Conservation (phyloP, 2,113 vertebrate genomes). For the Prolemur simus region DNA sequence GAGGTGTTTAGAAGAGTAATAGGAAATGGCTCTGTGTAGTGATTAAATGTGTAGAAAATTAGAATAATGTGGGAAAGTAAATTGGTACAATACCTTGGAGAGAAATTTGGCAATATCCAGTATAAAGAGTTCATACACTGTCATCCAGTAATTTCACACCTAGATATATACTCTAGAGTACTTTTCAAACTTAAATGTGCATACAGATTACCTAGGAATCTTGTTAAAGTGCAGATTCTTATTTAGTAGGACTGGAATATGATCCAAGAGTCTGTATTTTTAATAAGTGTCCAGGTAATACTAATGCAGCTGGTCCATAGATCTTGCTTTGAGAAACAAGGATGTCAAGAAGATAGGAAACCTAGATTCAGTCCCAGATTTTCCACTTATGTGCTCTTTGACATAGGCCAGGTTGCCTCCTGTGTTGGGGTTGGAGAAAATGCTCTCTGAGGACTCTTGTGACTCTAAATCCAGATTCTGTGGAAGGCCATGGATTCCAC, state of each 20-base stretch:
- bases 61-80: neutral
- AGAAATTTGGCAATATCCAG: neutral
- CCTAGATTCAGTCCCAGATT: neutral
- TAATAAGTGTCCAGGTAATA: neutral
- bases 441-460: neutral
- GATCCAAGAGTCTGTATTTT: neutral
- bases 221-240: neutral
- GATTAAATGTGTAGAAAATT: neutral
- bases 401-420: neutral
- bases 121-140: neutral
- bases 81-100: neutral
- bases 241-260: neutral
- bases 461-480: neutral
- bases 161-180: neutral
- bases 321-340: constrained; percentile 13
- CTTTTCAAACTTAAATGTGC: neutral
- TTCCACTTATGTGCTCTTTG: neutral
- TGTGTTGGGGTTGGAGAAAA: neutral
- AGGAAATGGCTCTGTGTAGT: neutral
- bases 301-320: neutral
- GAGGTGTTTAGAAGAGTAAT: neutral
- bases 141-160: neutral
- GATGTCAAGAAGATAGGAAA: neutral
- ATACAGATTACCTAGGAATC: neutral
- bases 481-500: neutral